Percentiles rank a stretch among this genome's conserved stretches.
These are phyloP conservation scores for Dasypolia templi DNA, from an alignment of 2,888 invertebrate species.

Conservation along the genomic window DNA sequence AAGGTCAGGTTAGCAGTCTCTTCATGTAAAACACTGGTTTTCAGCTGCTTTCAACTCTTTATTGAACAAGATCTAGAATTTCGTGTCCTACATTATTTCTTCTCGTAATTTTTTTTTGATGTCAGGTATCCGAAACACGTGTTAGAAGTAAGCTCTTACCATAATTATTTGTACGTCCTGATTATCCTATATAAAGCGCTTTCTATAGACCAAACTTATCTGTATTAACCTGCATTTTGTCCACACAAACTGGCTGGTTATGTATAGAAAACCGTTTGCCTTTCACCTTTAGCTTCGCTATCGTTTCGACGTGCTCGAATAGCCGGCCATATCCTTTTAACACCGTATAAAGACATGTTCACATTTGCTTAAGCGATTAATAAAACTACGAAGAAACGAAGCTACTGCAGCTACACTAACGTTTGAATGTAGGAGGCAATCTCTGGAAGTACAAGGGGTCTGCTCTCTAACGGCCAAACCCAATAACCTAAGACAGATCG, in stretches of 20 bases:
- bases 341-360: conserved; percentile 5
- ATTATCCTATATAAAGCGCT: conserved; percentile 25
- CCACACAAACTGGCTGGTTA: conserved; percentile 36
- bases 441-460: not conserved
- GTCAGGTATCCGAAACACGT: not conserved
- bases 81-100: not conserved
- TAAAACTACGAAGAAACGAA: conserved; percentile 5
- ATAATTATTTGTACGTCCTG: conserved; percentile 48
- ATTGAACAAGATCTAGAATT: not conserved
- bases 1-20: not conserved
- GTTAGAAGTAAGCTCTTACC: conserved; percentile 14
- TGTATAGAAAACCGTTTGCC: conserved; percentile 35
- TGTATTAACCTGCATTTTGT: conserved; percentile 51
- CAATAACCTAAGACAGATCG: too few relatives aligned
- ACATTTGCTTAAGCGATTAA: conserved; percentile 20
- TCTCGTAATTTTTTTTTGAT: not conserved
- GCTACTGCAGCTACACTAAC: not conserved
- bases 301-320: conserved; percentile 43
- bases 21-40: not conserved
- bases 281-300: conserved; percentile 33
- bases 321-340: conserved; percentile 38
- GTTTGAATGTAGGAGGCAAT: not conserved
- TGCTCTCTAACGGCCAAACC: too few relatives aligned
- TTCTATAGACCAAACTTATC: conserved; percentile 43
- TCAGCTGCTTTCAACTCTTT: not conserved